Conservation (phyloP, 2,888 invertebrate genomes). For the Eulithis testata region DNA sequence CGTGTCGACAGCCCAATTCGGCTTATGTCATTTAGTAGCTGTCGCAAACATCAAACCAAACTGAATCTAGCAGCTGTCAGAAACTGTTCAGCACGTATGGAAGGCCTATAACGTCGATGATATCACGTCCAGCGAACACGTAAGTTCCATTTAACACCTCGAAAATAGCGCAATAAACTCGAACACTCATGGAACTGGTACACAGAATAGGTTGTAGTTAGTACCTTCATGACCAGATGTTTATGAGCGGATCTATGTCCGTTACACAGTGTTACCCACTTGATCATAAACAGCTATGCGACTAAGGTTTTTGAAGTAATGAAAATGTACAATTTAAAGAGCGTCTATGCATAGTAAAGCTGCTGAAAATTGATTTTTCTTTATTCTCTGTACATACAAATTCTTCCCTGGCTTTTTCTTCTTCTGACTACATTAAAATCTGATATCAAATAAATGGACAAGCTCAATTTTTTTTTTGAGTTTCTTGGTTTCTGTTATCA, state of each 20-base stretch:
- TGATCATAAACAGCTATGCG: neutral
- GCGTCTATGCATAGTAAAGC: no score
- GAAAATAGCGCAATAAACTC: conserved; percentile 61
- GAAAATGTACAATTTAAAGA: no score
- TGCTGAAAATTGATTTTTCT: no score
- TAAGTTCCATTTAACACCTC: conserved; percentile 75
- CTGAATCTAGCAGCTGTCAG: neutral
- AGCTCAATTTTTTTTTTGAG: no score
- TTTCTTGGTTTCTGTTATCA: no score
- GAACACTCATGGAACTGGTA: conserved; percentile 64
- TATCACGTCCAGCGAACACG: conserved; percentile 64
- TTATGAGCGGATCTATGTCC: neutral
- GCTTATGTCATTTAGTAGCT: neutral
- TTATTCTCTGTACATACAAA: no score
- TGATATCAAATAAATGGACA: no score
- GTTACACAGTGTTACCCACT: neutral
- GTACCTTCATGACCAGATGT: conserved; percentile 4
- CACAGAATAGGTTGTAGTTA: conserved; percentile 12
- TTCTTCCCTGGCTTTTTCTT: no score
- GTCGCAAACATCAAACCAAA: neutral
- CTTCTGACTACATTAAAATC: no score
- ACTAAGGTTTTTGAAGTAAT: no score
- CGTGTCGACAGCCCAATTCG: neutral
- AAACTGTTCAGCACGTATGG: conserved; percentile 13
- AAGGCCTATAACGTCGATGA: conserved; percentile 44